Percentiles rank a stretch among this genome's conserved stretches.
Evolutionary conservation across 2,888 invertebrate genomes (phyloP).

Genomic region (Acanthosepion esculentum): DNA sequence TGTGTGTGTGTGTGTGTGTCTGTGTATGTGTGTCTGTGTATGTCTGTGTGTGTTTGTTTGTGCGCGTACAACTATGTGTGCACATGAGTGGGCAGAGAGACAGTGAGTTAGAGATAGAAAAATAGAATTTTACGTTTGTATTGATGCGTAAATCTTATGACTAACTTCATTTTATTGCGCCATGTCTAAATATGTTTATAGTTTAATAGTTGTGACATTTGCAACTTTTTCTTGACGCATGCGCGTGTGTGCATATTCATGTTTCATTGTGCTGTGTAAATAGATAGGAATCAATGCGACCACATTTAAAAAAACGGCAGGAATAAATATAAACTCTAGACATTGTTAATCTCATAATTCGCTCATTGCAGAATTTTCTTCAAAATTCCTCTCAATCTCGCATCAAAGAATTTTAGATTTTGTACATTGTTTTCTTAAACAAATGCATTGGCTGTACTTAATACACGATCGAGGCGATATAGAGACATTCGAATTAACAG

Average conservation of each 20-base stretch:
- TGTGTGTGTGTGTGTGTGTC: neutral
- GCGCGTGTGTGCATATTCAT: no score
- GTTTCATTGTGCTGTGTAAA: no score
- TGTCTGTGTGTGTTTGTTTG: neutral
- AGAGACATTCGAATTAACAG: neutral
- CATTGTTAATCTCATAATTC: neutral
- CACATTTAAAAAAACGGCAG: neutral
- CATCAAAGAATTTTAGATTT: neutral
- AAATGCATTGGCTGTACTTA: neutral
- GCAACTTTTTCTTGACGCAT: no score
- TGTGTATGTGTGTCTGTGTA: neutral
- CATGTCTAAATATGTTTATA: no score
- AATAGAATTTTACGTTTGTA: no score
- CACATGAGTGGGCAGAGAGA: no score
- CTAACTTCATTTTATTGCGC: no score
- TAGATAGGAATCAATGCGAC: rapidly evolving
- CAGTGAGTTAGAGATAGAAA: no score
- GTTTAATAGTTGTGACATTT: no score
- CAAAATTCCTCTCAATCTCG: neutral
- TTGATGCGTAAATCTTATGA: no score
- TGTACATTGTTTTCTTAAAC: neutral
- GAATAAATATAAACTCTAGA: neutral
- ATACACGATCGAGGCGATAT: neutral
- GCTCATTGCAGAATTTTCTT: neutral
- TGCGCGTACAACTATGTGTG: neutral